A percentile compares a stretch with the other conserved stretches of the same genome.
phyloP scores from a whole-genome alignment of 2,888 invertebrate species.

The Protophormia terraenovae region DNA sequence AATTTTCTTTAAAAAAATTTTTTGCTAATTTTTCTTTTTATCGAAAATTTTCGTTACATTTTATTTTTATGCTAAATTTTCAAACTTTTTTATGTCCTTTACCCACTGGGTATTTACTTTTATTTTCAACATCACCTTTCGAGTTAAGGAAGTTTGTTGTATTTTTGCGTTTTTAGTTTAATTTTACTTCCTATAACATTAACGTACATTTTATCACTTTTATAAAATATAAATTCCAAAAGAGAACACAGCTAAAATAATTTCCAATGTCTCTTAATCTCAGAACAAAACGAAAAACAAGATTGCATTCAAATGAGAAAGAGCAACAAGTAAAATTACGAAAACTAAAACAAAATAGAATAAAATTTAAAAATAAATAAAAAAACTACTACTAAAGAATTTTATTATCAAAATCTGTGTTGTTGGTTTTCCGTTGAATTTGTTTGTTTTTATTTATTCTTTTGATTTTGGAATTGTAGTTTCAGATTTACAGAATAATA shows the following conservation, averaged over 20 bases:
- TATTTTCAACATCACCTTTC: slow-evolving; percentile 37
- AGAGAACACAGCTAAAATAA: not conserved
- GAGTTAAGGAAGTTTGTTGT: slow-evolving; percentile 54
- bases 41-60: not conserved
- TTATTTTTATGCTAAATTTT: not conserved
- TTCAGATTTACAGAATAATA: not conserved
- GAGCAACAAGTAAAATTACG: not conserved
- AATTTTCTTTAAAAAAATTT: too few species aligned
- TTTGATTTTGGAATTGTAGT: not conserved
- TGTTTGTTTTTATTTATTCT: not conserved
- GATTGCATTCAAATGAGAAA: not conserved
- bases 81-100: not conserved
- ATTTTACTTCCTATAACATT: slow-evolving; percentile 50
- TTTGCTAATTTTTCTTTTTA: too few species aligned
- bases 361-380: not conserved
- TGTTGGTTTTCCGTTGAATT: too few species aligned
- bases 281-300: not conserved
- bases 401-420: not conserved
- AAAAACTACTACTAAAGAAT: not conserved
- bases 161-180: too few species aligned
- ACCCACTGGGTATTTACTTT: slow-evolving; percentile 42
- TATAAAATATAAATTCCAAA: not conserved
- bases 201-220: slow-evolving; percentile 29
- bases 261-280: slow-evolving; percentile 25
- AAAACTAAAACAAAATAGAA: slow-evolving; percentile 4